phyloP scores from a whole-genome alignment of 1,140 invertebrate genomes.

The Euwallacea similis region DNA sequence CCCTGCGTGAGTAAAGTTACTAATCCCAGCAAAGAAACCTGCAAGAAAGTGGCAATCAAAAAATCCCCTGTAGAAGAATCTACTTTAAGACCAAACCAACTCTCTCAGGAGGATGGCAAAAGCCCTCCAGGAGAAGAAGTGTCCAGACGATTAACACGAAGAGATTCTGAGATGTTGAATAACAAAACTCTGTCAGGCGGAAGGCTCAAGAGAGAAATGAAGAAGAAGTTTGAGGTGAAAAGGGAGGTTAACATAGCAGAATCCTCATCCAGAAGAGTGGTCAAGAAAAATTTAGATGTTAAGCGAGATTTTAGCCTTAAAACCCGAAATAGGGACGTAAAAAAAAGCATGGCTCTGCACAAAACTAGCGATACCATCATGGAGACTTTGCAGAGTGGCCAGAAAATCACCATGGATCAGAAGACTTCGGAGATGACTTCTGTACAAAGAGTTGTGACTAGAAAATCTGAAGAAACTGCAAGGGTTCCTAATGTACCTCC shows the following conservation, averaged over 20 bases:
- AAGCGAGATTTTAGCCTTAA: constrained; percentile 33
- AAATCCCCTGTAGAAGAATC: background rate
- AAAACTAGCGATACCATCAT: constrained; percentile 38
- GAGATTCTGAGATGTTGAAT: constrained; percentile 16
- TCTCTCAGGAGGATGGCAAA: constrained; percentile 7
- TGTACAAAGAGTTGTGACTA: constrained; percentile 23
- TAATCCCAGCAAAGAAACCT: background rate
- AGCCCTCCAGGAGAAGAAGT: constrained; percentile 7
- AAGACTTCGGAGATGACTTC: constrained; percentile 29
- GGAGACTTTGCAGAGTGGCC: constrained; percentile 11
- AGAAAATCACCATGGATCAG: constrained; percentile 19
- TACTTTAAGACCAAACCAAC: background rate
- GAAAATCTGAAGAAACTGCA: background rate
- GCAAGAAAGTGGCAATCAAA: constrained; percentile 11
- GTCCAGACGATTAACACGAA: constrained; percentile 20
- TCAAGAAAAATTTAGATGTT: constrained; percentile 31
- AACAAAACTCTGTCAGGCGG: constrained; percentile 10
- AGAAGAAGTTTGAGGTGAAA: constrained; percentile 34
- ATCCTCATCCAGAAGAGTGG: constrained; percentile 15
- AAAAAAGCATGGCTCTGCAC: constrained; percentile 30
- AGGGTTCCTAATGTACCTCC: background rate
- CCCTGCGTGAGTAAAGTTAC: background rate
- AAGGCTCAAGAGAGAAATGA: constrained; percentile 26
- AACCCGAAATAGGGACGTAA: constrained; percentile 27
- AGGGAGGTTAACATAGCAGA: constrained; percentile 33